Evolutionary conservation across 2,888 invertebrate genomes (phyloP).

Genomic region (Toxonevra muliebris): DNA sequence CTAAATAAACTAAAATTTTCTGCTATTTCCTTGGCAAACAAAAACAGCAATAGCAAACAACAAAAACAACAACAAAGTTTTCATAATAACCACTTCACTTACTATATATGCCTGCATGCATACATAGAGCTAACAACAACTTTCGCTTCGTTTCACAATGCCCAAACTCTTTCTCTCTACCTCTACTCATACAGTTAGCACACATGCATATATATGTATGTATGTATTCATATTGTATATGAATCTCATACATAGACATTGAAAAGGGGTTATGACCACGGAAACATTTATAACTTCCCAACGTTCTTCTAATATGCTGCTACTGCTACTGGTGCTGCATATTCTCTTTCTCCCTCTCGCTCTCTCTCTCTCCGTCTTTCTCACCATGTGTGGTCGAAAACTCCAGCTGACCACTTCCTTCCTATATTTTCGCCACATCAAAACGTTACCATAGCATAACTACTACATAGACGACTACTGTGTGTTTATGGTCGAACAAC

Average conservation of each 20-base stretch:
- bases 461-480: neutral
- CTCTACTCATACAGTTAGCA: too few relatives aligned
- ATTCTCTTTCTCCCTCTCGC: too few relatives aligned
- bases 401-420: slow-evolving; percentile 24
- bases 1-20: neutral
- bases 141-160: neutral
- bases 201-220: too few relatives aligned
- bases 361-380: too few relatives aligned
- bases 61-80: too few relatives aligned
- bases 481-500: slow-evolving; percentile 54
- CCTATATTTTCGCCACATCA: slow-evolving; percentile 23
- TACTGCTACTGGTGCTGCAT: neutral
- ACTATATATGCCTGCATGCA: neutral
- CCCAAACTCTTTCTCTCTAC: neutral
- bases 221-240: too few relatives aligned
- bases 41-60: neutral
- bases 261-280: slow-evolving; percentile 24
- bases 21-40: neutral
- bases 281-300: slow-evolving; percentile 37
- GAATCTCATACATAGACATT: too few relatives aligned
- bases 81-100: neutral
- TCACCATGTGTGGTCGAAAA: slow-evolving; percentile 3
- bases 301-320: neutral
- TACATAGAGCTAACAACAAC: neutral
- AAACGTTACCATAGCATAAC: slow-evolving; percentile 21